Evolutionary conservation across 2,113 vertebrate genomes (phyloP).

Genomic region (Pygathrix nemaeus): DNA sequence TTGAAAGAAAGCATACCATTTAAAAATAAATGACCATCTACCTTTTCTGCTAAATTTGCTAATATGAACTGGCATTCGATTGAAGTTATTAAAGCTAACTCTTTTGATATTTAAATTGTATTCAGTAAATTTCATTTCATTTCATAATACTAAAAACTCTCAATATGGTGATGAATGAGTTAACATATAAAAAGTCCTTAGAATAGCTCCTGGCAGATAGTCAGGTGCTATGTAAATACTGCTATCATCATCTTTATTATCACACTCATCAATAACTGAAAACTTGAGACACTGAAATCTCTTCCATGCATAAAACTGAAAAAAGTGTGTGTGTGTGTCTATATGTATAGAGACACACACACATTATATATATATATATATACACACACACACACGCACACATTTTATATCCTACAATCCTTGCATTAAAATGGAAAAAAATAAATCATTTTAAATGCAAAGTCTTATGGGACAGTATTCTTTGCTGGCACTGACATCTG

Average conservation of each 20-base stretch:
- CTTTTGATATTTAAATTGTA: not conserved
- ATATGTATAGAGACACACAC: not conserved
- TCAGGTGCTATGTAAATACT: not conserved
- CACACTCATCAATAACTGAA: not conserved
- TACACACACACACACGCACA: too few relatives aligned
- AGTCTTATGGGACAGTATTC: not conserved
- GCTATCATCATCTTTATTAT: not conserved
- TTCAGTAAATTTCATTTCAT: constrained; percentile 18
- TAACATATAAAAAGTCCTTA: not conserved
- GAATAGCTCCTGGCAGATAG: not conserved
- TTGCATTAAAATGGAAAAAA: not conserved
- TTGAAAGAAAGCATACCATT: not conserved
- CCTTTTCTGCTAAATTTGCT: constrained; percentile 36
- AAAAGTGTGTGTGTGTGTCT: not conserved
- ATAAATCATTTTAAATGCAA: constrained; percentile 24
- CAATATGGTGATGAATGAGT: not conserved
- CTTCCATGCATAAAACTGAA: not conserved
- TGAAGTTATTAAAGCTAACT: not conserved
- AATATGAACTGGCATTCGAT: not conserved
- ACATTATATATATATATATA: too few relatives aligned
- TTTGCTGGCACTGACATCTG: not conserved
- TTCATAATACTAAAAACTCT: constrained; percentile 2
- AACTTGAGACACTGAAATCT: not conserved
- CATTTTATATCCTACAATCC: not conserved
- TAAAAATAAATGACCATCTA: constrained; percentile 33